phyloP scores from a whole-genome alignment of 2,113 vertebrate genomes.

The Sakesphorus luctuosus region DNA sequence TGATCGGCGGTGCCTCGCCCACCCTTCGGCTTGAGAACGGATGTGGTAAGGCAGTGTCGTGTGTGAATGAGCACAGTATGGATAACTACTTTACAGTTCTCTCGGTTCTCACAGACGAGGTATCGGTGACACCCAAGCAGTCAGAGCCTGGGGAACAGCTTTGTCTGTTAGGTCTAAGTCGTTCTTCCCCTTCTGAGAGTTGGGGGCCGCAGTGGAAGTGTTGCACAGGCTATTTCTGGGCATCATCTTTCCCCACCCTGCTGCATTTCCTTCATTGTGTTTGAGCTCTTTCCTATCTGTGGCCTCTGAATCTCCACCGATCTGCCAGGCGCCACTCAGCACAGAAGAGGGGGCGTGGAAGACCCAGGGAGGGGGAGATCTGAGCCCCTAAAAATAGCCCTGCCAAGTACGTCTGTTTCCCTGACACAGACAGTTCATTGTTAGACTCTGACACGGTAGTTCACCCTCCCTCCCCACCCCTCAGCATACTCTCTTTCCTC shows the following conservation, averaged over 20 bases:
- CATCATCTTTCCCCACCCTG: conserved; percentile 46
- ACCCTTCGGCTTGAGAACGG: neutral
- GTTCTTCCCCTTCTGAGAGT: neutral
- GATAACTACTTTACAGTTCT: neutral
- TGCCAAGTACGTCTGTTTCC: conserved; percentile 71
- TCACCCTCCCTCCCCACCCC: conserved; percentile 25
- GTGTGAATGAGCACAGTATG: neutral
- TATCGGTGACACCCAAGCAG: neutral
- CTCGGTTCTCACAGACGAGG: neutral
- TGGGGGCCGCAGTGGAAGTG: accelerated
- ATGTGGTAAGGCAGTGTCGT: neutral
- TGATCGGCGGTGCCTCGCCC: neutral
- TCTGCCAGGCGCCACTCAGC: conserved; percentile 74
- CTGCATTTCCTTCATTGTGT: conserved; percentile 61
- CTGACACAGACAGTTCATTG: conserved; percentile 74
- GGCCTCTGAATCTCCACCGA: conserved; percentile 73
- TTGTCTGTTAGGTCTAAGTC: neutral
- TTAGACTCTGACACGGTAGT: conserved; percentile 62
- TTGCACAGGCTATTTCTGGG: conserved; percentile 53
- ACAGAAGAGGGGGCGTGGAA: conserved; percentile 65
- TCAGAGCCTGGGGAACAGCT: neutral
- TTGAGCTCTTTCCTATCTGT: conserved; percentile 70
- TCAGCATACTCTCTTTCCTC: conserved; percentile 22
- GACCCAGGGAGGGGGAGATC: conserved; percentile 43
- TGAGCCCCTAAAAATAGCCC: conserved; percentile 77